Evolutionary conservation across 2,113 vertebrate genomes (phyloP).

Genomic region (Tupaia chinensis): DNA sequence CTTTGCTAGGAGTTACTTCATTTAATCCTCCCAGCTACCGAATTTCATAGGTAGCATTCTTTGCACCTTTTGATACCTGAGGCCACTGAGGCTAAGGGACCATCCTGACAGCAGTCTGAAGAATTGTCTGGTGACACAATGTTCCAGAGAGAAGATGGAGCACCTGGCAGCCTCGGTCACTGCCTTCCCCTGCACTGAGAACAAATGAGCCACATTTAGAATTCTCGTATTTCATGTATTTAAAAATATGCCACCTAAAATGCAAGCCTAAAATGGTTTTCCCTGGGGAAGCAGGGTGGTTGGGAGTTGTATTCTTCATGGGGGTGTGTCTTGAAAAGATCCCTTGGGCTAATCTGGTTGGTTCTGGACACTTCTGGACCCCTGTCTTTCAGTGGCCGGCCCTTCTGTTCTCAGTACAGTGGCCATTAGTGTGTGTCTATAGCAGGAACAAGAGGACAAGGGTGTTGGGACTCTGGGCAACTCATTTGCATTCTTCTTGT

Average conservation of each 20-base stretch:
- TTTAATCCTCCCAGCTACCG: neutral
- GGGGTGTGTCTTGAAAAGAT: constrained; percentile 71
- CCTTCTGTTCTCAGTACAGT: constrained; percentile 74
- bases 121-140: neutral
- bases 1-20: neutral
- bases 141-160: neutral
- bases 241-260: neutral
- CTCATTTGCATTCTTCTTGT: constrained; percentile 77
- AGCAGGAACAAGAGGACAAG: constrained; percentile 68
- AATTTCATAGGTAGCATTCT: neutral
- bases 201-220: neutral
- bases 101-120: neutral
- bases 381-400: constrained; percentile 65
- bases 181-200: neutral
- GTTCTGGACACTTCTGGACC: constrained; percentile 77
- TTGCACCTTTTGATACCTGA: neutral
- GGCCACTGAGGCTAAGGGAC: neutral
- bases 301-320: constrained; percentile 59
- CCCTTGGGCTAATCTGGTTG: constrained; percentile 73
- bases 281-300: neutral
- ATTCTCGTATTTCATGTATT: constrained; percentile 3
- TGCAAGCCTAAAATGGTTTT: neutral
- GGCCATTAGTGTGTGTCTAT: constrained; percentile 25
- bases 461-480: constrained; percentile 63
- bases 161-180: neutral